Evolutionary conservation across 2,113 vertebrate genomes (phyloP).

Genomic region (Takifugu bimaculatus): DNA sequence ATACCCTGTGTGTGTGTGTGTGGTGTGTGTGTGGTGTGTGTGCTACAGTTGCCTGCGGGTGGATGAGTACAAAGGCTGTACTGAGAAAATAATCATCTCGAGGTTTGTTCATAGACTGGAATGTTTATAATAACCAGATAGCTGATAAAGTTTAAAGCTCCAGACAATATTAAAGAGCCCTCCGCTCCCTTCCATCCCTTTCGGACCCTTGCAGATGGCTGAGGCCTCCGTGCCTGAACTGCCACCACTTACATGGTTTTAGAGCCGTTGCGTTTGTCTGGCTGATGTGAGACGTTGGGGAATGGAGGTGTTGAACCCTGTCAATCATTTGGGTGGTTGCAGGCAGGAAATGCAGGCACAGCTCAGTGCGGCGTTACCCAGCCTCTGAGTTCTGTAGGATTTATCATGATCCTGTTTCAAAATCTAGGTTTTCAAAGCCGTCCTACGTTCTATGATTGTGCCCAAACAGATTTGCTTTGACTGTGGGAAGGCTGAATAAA

Average conservation of each 20-base stretch:
- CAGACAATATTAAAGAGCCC: constrained; percentile 3
- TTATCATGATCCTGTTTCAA: neutral
- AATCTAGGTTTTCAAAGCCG: constrained; percentile 17
- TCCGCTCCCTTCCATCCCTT: no score
- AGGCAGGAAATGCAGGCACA: constrained; percentile 14
- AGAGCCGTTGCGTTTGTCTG: constrained; percentile 55
- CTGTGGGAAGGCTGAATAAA: no score
- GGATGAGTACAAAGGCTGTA: constrained; percentile 41
- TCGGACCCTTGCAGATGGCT: constrained; percentile 28
- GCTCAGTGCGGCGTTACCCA: constrained; percentile 16
- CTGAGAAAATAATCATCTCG: constrained; percentile 53
- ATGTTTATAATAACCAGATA: constrained; percentile 11
- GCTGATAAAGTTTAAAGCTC: constrained; percentile 4
- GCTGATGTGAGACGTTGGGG: constrained; percentile 44
- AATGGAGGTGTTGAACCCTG: constrained; percentile 46
- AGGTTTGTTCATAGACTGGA: constrained; percentile 29
- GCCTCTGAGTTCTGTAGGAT: constrained; percentile 11
- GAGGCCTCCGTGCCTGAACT: constrained; percentile 32
- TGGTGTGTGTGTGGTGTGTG: constrained; percentile 2
- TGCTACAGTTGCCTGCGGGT: constrained; percentile 46
- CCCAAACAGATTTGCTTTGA: no score
- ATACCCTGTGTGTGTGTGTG: neutral
- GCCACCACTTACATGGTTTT: constrained; percentile 57
- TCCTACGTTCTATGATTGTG: neutral
- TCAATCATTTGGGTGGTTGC: constrained; percentile 47